Evolutionary conservation across 2,797 vertebrate genomes (phyloP).

Genomic region (Periparus ater): DNA sequence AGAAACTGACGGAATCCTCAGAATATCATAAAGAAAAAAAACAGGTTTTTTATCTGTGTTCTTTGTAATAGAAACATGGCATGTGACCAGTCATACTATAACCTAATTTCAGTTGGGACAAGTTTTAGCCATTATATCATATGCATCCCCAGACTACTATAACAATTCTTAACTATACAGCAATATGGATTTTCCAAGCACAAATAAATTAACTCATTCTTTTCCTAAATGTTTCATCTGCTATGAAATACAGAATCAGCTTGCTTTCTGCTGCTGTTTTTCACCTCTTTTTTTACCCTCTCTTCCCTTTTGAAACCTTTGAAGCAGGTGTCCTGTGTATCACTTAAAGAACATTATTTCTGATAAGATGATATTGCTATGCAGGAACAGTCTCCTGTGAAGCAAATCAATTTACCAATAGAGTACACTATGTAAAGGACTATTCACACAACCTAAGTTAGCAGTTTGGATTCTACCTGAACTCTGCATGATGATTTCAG

Average conservation of each 20-base stretch:
- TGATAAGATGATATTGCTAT: background rate
- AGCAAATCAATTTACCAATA: background rate
- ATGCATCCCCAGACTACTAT: background rate
- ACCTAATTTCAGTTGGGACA: background rate
- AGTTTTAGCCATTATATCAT: background rate
- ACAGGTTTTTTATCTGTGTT: background rate
- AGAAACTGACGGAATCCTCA: background rate
- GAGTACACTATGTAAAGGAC: background rate
- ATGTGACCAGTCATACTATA: background rate
- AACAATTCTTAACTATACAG: conserved; percentile 16
- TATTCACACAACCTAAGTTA: background rate
- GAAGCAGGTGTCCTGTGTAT: background rate
- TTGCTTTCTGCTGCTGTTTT: background rate
- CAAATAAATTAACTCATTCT: conserved; percentile 13
- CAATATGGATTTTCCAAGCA: conserved; percentile 29
- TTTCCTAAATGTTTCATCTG: background rate
- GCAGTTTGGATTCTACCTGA: background rate
- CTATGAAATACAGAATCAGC: background rate
- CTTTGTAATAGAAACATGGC: background rate
- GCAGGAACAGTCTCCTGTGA: background rate
- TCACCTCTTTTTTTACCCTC: background rate
- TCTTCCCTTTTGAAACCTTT: background rate
- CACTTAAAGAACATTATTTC: background rate
- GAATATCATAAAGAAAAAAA: background rate
- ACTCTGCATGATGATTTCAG: background rate